Conservation (phyloP, 2,113 vertebrate species). For the Rattus norvegicus region DNA sequence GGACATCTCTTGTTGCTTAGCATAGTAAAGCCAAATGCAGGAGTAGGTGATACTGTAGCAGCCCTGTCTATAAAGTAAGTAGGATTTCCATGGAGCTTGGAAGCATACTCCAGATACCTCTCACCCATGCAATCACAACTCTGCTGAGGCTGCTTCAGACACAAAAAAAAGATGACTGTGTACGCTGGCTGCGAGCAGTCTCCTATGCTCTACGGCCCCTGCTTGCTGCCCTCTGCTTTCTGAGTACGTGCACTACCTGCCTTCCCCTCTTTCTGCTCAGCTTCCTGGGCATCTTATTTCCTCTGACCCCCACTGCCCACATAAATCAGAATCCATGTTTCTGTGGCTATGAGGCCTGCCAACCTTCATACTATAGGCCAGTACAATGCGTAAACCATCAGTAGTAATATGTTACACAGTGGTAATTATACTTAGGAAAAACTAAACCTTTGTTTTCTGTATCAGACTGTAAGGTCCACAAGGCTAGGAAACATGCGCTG, state of each 20-base stretch:
- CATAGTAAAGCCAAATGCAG: not conserved
- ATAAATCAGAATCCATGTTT: not conserved
- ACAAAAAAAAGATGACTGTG: not conserved
- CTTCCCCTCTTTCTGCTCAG: not conserved
- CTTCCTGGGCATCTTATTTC: not conserved
- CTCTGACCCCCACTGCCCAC: not conserved
- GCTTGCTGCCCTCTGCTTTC: not conserved
- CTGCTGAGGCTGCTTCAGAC: not conserved
- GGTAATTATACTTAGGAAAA: not conserved
- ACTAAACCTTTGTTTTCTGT: not conserved
- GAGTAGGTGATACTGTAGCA: not conserved
- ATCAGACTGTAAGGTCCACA: not conserved
- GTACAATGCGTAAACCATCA: not conserved
- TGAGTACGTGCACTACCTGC: too few relatives aligned
- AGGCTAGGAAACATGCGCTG: not conserved
- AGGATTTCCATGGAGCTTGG: not conserved
- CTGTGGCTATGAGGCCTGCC: not conserved
- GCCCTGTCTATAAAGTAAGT: not conserved
- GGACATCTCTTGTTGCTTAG: not conserved
- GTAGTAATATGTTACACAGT: not conserved
- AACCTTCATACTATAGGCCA: not conserved
- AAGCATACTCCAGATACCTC: not conserved
- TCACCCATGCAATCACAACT: not conserved
- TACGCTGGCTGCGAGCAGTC: fast-evolving
- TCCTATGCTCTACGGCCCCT: too few relatives aligned